Evolutionary conservation across 2,113 vertebrate species (phyloP).

Genomic region (Apaloderma vittatum): DNA sequence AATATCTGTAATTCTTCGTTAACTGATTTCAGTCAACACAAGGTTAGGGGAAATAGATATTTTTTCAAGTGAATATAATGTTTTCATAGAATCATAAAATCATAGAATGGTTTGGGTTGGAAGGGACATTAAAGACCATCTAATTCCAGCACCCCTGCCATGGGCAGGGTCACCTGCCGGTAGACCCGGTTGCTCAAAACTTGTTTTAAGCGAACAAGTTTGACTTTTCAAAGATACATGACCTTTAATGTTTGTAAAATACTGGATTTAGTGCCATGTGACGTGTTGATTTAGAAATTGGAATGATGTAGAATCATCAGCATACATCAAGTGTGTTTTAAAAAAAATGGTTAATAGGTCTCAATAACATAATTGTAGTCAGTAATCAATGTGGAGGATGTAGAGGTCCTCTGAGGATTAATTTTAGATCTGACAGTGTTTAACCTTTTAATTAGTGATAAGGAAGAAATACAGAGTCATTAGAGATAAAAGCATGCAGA

Average conservation of each 20-base stretch:
- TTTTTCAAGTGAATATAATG: background rate
- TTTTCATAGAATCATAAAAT: background rate
- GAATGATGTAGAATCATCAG: background rate
- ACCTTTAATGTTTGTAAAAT: background rate
- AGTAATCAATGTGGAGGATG: background rate
- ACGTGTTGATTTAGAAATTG: background rate
- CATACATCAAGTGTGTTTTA: background rate
- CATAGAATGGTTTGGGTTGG: too few species aligned
- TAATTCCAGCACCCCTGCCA: too few species aligned
- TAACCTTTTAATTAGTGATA: conserved; percentile 40
- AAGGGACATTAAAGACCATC: too few species aligned
- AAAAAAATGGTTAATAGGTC: background rate
- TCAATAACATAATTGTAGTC: background rate
- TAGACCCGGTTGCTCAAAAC: too few species aligned
- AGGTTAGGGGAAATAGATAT: background rate
- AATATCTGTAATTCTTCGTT: background rate
- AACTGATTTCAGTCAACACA: background rate
- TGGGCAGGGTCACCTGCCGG: too few species aligned
- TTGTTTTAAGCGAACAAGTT: background rate
- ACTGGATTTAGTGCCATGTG: background rate
- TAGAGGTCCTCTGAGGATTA: background rate
- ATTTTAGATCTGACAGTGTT: conserved; percentile 10
- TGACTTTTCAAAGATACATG: background rate
- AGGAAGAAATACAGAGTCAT: background rate
- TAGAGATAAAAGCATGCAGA: background rate